phyloP scores from a whole-genome alignment of 2,797 vertebrate species.

The Bradypodion ventrale region DNA sequence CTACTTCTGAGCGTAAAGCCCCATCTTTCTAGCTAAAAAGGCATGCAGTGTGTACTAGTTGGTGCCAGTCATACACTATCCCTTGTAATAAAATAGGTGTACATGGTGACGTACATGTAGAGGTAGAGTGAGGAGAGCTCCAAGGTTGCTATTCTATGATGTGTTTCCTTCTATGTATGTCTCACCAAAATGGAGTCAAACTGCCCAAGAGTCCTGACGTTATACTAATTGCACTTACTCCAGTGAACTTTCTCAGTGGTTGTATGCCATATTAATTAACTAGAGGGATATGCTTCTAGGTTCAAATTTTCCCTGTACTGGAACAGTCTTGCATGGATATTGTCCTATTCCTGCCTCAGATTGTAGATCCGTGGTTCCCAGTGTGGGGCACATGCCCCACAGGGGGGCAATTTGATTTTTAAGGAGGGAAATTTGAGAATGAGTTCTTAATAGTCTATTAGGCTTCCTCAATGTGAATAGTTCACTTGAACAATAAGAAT shows the following conservation, averaged over 20 bases:
- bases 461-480: too few relatives aligned
- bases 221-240: not conserved
- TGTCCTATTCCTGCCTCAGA: not conserved
- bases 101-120: too few relatives aligned
- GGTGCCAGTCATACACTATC: too few relatives aligned
- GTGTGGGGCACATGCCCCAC: too few relatives aligned
- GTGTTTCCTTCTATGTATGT: not conserved
- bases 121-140: accelerated
- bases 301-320: not conserved
- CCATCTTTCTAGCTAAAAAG: not conserved
- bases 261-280: not conserved
- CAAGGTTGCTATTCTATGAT: not conserved
- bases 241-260: not conserved
- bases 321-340: not conserved
- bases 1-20: not conserved
- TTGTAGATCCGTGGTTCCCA: too few relatives aligned
- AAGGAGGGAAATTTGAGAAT: too few relatives aligned
- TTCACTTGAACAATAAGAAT: too few relatives aligned
- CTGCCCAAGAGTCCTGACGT: not conserved
- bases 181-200: not conserved
- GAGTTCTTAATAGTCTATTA: too few relatives aligned
- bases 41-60: not conserved
- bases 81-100: not conserved
- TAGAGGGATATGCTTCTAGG: not conserved
- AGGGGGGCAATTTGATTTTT: too few relatives aligned